Conservation (phyloP, 2,797 vertebrate species). For the Gorsachius magnificus region DNA sequence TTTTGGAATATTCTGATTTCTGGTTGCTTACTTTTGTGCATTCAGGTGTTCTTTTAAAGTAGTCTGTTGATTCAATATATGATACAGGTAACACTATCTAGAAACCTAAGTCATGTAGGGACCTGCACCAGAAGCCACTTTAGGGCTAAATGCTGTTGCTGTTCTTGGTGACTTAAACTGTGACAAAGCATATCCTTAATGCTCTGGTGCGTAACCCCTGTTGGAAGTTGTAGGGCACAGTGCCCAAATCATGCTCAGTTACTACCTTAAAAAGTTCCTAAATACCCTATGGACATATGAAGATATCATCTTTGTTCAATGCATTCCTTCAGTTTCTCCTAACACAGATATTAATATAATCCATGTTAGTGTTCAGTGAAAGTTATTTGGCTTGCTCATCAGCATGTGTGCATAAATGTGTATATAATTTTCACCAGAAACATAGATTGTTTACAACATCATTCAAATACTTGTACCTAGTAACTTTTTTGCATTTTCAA, state of each 20-base stretch:
- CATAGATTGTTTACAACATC: background rate
- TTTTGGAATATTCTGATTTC: background rate
- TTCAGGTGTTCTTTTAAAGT: background rate
- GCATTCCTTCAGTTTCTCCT: background rate
- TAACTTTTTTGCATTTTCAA: background rate
- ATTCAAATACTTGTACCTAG: background rate
- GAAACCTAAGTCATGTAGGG: background rate
- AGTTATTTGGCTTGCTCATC: background rate
- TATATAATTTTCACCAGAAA: background rate
- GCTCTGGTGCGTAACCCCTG: background rate
- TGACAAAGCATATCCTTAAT: background rate
- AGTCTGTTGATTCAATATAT: background rate
- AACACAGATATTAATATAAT: background rate
- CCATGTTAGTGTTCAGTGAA: background rate
- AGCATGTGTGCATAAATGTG: background rate
- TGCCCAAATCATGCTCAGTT: background rate
- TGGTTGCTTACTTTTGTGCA: background rate
- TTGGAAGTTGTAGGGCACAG: background rate
- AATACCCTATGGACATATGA: background rate
- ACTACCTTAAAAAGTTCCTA: background rate
- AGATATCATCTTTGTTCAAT: background rate
- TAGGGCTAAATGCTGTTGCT: background rate
- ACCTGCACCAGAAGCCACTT: background rate
- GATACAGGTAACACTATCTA: background rate
- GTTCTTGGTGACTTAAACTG: background rate